These are phyloP conservation scores for Drosophila malerkotliana DNA, from an alignment of 1,140 invertebrate species.

Conservation along the genomic window DNA sequence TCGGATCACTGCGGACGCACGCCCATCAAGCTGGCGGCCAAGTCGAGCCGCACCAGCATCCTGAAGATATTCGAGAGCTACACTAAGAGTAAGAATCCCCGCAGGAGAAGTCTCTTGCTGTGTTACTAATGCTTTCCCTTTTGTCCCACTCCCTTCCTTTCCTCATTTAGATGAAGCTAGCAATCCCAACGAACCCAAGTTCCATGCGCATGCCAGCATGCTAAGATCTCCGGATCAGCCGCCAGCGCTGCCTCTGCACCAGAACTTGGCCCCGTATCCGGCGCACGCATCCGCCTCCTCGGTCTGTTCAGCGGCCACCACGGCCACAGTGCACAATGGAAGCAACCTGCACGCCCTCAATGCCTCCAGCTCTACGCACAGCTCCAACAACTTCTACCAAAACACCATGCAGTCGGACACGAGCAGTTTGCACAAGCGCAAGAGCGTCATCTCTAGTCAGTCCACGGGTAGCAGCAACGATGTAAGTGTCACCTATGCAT, in stretches of 20 bases:
- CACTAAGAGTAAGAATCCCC: constrained; percentile 76
- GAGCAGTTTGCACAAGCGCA: constrained; percentile 83
- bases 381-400: constrained; percentile 83
- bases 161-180: constrained; percentile 76
- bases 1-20: constrained; percentile 94
- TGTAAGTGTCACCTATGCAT: constrained; percentile 47
- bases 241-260: constrained; percentile 75
- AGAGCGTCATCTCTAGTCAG: constrained; percentile 84
- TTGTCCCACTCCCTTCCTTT: neutral
- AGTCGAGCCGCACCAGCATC: constrained; percentile 85
- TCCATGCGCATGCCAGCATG: constrained; percentile 81
- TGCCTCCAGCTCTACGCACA: constrained; percentile 83
- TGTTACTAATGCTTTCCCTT: constrained; percentile 56
- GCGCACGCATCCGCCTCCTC: constrained; percentile 77
- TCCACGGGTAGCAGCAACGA: constrained; percentile 84
- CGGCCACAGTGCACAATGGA: constrained; percentile 75
- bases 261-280: constrained; percentile 70
- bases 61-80: constrained; percentile 83
- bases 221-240: constrained; percentile 82
- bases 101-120: constrained; percentile 54
- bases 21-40: constrained; percentile 86
- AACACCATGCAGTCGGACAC: constrained; percentile 84
- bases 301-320: constrained; percentile 76
- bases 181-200: constrained; percentile 78
- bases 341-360: constrained; percentile 75